These are phyloP conservation scores for Liparis tanakae DNA, from an alignment of 2,797 vertebrate genomes.

Conservation along the genomic window DNA sequence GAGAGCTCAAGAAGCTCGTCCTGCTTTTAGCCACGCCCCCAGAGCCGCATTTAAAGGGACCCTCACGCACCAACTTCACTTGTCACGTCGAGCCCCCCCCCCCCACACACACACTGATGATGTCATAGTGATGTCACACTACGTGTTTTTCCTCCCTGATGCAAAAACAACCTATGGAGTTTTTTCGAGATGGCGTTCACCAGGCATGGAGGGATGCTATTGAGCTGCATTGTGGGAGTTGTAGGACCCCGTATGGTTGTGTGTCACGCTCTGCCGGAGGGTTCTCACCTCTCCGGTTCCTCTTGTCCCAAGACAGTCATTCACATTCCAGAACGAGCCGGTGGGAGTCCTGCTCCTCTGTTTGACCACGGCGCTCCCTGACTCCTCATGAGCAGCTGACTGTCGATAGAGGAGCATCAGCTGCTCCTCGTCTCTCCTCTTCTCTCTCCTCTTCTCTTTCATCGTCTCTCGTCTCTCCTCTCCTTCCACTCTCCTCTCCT, in stretches of 20 bases:
- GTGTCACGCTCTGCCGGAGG: neutral
- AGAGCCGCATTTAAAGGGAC: neutral
- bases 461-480: too few relatives aligned
- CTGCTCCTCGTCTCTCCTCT: neutral
- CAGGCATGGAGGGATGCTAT: neutral
- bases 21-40: neutral
- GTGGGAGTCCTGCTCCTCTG: neutral
- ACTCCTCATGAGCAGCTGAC: neutral
- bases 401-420: neutral
- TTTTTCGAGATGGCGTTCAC: neutral
- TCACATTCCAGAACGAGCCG: neutral
- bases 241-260: neutral
- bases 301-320: neutral
- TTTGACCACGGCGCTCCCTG: neutral
- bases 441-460: too few relatives aligned
- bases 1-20: neutral
- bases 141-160: neutral
- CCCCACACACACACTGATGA: too few relatives aligned
- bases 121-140: neutral
- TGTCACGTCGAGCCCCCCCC: neutral
- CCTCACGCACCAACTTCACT: neutral
- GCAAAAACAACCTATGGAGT: neutral
- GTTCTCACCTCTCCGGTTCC: neutral
- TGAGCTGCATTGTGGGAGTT: slow-evolving; percentile 2
- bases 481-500: neutral